Base-by-base conservation (phyloP, 2,113 vertebrate genomes). In the Chrysochloris asiatica region DNA sequence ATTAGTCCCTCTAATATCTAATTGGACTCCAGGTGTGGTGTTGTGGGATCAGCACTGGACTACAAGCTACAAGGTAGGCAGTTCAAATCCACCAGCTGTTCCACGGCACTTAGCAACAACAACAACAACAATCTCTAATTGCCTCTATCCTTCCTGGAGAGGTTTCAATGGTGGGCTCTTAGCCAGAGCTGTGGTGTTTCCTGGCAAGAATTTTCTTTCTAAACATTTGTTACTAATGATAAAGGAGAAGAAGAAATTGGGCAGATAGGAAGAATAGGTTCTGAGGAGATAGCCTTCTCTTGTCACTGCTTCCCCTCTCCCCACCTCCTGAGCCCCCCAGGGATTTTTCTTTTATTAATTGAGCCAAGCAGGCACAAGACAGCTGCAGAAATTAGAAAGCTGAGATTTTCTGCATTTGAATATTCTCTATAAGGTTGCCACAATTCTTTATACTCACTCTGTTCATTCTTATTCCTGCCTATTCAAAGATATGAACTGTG, bases 391-490 rank as follows among this genome's bases (percentile, higher is more conserved):
- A 63, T 79, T 48, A 43, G n/a, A 38, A 69, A 76, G 16, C 38
- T 82, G 67, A 14, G 36, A 30, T 84, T 61, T 67, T 71, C 36
- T 50, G 19, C 28, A 7, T 56, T 84, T 73, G 30, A 92, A 13
- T 78, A 73, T 59, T 47, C 43, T 38, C 56, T 41, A n/a, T 21
- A 43, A 72, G 14, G 45, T 30, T 54, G 24, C 28, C n/a, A 30
- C n/a, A 43, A 38, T 80, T 41, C 45, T 85, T 73, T 56, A 52
- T 36, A 80, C 77, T 83, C 43, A 83, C 77, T 73, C 16, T 63
- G 77, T 93, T 77, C 72, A 85, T 91, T 54, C 21, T 38, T 86
- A 83, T n/a, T n/a, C n/a, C n/a, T n/a, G n/a, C n/a, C n/a, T n/a
- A n/a, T 80, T 80, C 24, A 92, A 43, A 56, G 17, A 89, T 8